Base-by-base conservation (phyloP, 2,888 invertebrate species). In the Eucriotettix oculatus region DNA sequence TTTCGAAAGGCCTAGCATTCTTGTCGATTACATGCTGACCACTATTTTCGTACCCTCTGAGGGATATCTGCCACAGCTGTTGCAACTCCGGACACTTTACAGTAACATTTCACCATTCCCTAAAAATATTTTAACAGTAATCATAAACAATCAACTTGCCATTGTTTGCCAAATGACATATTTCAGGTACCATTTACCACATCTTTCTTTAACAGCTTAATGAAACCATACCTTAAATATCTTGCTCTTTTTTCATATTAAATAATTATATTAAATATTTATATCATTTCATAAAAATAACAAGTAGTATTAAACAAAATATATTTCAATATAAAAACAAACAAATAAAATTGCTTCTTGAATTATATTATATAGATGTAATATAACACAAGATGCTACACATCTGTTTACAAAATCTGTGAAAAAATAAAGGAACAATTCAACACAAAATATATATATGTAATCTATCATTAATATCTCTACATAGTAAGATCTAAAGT, bases 251-350 rank as follows among this genome's bases (percentile, higher is more conserved):
- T n/a, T 7, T 48, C 12, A 48, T 48, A 48, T 12, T 48, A 60
- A 29, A 48, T 40, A 52, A 41, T 40, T 58, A 55, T 44, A 42
- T 58, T 44, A 52, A 43, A 44, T 61, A 44, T 42, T 54, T 58
- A 53, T 54, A 64, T 57, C 60, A 59, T 63, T 63, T 61, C 58
- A 63, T 58, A 58, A 58, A 62, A 63, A 63, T 60, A 63, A 59
- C 54, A 60, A n/a, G 58, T 44, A 54, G 52, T 57, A 61, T 59
- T 59, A 62, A 61, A 63, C 58, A 64, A 63, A 64, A 63, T 58
- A 61, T 61, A 62, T 62, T 60, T 63, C 29, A 57, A 54, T 62
- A 64, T 56, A 58, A 74, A 74, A 70, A 73, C 66, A 67, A 68
- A 64, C 65, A 66, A 64, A 64, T 65, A 54, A 55, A 63, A 60